Percentiles rank a stretch among this genome's conserved stretches.
Conservation (phyloP, 2,888 invertebrate genomes). For the Ectropis crepuscularia region DNA sequence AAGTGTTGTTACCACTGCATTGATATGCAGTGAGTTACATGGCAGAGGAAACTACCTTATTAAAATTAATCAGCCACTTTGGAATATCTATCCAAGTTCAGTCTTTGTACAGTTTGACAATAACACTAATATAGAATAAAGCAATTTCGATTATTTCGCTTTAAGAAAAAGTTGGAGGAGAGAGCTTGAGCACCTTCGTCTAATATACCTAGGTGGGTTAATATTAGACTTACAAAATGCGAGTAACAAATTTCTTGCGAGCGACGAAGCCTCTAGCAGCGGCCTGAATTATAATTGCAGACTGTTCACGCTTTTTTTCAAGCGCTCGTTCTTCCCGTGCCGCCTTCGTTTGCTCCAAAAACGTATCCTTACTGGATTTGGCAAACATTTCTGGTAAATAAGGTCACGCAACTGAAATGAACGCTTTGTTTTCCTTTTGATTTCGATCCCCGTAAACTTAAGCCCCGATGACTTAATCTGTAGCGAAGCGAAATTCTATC, state of each 20-base stretch:
- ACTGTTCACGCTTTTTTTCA: constrained; percentile 91
- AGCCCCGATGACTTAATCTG: constrained; percentile 30
- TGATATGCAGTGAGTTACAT: too few species aligned
- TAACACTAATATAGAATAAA: too few species aligned
- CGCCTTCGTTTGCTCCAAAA: constrained; percentile 95
- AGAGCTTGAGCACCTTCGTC: constrained; percentile 4
- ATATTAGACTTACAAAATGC: constrained; percentile 87
- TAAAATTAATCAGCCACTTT: too few species aligned
- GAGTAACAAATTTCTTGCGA: constrained; percentile 85
- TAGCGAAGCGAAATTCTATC: constrained; percentile 30
- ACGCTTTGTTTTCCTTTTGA: constrained; percentile 68
- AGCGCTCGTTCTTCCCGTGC: constrained; percentile 95
- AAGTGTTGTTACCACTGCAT: too few species aligned
- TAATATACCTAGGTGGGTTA: constrained; percentile 5
- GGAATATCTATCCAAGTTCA: too few species aligned
- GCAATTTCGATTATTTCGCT: too few species aligned
- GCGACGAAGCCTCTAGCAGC: constrained; percentile 90
- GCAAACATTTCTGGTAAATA: constrained; percentile 67
- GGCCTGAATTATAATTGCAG: constrained; percentile 91
- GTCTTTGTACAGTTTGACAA: too few species aligned
- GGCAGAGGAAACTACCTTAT: too few species aligned
- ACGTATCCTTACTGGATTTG: constrained; percentile 87
- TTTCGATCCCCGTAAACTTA: constrained; percentile 58
- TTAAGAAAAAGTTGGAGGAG: too few species aligned
- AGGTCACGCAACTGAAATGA: constrained; percentile 43